Evolutionary conservation across 2,113 vertebrate genomes (phyloP).

Genomic region (Hipposideros armiger): DNA sequence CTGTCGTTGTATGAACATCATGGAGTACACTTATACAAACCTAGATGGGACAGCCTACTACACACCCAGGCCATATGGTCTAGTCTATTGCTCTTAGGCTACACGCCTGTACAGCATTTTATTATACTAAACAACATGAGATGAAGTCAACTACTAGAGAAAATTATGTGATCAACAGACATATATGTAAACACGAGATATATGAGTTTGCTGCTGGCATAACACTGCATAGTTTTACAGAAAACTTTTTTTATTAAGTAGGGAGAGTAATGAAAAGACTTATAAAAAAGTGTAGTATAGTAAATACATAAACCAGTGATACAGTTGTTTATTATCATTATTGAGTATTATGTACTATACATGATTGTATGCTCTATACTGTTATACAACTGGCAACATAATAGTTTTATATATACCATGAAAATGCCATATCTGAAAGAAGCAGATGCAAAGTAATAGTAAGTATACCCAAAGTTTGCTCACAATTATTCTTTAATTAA

Average conservation of each 20-base stretch:
- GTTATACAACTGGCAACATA: no score
- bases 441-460: conserved; percentile 18
- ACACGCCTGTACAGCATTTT: not conserved
- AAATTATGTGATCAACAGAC: not conserved
- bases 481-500: conserved; percentile 6
- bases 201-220: no score
- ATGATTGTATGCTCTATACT: not conserved
- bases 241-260: not conserved
- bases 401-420: not conserved
- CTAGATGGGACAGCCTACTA: no score
- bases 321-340: not conserved
- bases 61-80: no score
- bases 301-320: no score
- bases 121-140: not conserved
- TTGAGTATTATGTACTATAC: no score
- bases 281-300: not conserved
- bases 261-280: not conserved
- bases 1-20: no score
- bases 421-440: conserved; percentile 29
- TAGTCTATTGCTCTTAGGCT: not conserved
- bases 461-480: conserved; percentile 35
- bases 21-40: not conserved
- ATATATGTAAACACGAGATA: no score
- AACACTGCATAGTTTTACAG: not conserved
- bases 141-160: not conserved